Conservation (phyloP, 2,797 vertebrate species). For the Enteromius mattozi region DNA sequence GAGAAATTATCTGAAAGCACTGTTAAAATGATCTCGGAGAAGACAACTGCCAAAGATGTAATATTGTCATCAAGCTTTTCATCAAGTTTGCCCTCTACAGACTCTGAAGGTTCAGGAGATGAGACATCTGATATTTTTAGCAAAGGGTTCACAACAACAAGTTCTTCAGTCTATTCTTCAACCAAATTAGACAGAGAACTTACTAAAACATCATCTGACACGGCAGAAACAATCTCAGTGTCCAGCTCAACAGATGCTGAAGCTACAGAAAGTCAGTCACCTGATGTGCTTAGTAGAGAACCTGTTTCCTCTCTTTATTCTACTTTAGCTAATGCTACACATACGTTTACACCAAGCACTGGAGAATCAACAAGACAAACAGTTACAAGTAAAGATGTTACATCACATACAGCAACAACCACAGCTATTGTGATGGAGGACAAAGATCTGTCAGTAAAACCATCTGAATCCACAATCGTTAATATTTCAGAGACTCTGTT, state of each 20-base stretch:
- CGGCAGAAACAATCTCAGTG: background rate
- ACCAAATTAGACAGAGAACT: background rate
- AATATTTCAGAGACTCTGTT: too few species aligned
- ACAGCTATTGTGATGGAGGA: background rate
- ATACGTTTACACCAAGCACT: background rate
- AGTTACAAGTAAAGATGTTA: background rate
- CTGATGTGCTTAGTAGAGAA: background rate
- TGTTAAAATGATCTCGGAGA: background rate
- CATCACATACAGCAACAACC: background rate
- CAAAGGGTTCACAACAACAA: background rate
- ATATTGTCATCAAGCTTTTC: background rate
- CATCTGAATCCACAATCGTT: too few species aligned
- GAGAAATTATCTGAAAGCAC: slow-evolving; percentile 21
- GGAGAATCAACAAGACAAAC: fast-evolving
- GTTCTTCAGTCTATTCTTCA: background rate
- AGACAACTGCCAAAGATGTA: background rate
- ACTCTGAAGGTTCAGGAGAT: slow-evolving; percentile 51
- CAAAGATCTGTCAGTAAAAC: background rate
- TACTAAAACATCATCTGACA: background rate
- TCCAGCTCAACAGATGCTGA: background rate
- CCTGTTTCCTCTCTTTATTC: background rate
- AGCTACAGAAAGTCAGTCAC: background rate
- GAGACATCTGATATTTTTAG: background rate
- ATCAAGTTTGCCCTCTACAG: background rate
- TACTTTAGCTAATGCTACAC: background rate